Evolutionary conservation across 1,140 invertebrate genomes (phyloP), one percentile per base, ranked within the genome.

Genomic region (Tetramorium simillimum): DNA sequence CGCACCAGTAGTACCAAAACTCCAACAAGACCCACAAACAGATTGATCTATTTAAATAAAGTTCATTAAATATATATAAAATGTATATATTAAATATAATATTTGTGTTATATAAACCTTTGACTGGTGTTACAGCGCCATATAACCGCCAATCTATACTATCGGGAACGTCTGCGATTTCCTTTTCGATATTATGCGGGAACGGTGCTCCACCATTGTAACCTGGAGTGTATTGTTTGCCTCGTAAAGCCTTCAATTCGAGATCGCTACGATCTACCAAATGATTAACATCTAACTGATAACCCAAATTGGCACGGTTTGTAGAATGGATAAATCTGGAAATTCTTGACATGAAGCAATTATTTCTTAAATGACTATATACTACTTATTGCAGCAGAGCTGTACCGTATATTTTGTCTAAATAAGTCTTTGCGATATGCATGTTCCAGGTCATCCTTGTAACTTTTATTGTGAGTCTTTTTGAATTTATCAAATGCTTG

Each of bases 21-120:
- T 98, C 99, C 99, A 99, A 93, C 99, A 99, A 12, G 98, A 99
- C 3, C 99, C 99, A 95, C 99, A 99, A 75, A 99, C 98, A 0
- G 98, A 98, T 96, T 99, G 98, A 96, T 99, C 98, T 97, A 93
- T 89, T 86, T 10, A 62, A 84, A 77, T 53, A 46, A 67, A 81
- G 12, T 53, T 58, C 46, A 24, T 49, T 58, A 43, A 46, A 46
- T 14, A 46, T 46, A 14, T 46, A 46, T 46, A 43, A 43, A 43
- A 43, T 10, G 40, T 43, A 58, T 10, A 51, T 18, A 33, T 33
- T 7, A 10, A 6, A 73, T 49, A 65, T 37, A 49, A n/a, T 1
- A 28, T 69, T 85, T 92, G 12, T 56, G 3, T 33, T 33, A 33
- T n/a, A 37, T 12, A 77, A 40, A 98, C 97, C 97, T 96, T 99